Percentiles rank a stretch among this genome's conserved stretches.
These are phyloP conservation scores for Myotis vivesi DNA, from an alignment of 2,797 vertebrate genomes.

Conservation along the genomic window DNA sequence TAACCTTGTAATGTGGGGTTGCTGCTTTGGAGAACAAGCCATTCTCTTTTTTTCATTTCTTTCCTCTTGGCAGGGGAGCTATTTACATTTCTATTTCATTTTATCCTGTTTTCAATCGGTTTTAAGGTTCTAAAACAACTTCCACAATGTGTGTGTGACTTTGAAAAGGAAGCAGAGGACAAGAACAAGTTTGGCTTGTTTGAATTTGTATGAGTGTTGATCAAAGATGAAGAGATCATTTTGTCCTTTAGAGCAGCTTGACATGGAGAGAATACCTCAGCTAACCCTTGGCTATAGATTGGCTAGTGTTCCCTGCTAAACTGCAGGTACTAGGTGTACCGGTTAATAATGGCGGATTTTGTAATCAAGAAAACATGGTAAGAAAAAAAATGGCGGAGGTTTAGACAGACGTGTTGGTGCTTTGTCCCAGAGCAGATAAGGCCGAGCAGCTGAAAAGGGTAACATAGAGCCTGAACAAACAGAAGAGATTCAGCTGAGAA, in stretches of 20 bases:
- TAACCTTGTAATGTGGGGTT: neutral
- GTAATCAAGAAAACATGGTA: too few species aligned
- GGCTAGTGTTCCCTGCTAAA: neutral
- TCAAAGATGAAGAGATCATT: neutral
- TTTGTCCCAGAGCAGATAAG: too few species aligned
- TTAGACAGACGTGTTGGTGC: too few species aligned
- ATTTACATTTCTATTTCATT: slow-evolving; percentile 39
- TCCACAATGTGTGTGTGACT: neutral
- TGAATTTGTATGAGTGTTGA: neutral
- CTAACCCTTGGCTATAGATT: neutral
- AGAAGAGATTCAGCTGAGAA: too few species aligned
- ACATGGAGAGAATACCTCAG: neutral
- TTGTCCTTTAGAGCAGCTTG: neutral
- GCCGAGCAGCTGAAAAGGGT: too few species aligned
- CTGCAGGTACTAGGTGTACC: neutral
- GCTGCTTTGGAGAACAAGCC: neutral
- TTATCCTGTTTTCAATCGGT: neutral
- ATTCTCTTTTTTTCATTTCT: neutral
- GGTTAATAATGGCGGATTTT: too few species aligned
- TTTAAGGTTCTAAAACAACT: neutral
- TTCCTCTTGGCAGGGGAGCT: neutral
- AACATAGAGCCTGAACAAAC: too few species aligned
- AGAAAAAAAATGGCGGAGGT: too few species aligned
- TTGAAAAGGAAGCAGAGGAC: neutral
- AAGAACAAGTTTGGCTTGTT: neutral